Percentiles rank a stretch among this genome's conserved stretches.
Evolutionary conservation across 2,797 vertebrate genomes (phyloP).

Genomic region (Oryzias dopingdopingensis): DNA sequence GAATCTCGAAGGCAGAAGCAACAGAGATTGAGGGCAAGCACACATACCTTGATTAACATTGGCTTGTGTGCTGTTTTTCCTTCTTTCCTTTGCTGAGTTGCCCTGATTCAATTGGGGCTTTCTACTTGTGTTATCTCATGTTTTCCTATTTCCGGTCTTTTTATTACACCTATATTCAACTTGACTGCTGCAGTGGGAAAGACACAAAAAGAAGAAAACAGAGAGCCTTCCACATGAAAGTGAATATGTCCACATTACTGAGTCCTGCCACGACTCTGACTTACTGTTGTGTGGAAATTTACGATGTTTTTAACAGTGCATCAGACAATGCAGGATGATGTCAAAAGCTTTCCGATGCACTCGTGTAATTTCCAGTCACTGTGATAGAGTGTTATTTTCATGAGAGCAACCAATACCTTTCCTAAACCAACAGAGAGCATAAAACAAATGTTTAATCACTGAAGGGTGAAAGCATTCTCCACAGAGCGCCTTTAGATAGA

Average conservation of each 20-base stretch:
- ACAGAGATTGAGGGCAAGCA: slow-evolving; percentile 67
- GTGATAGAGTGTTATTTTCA: slow-evolving; percentile 30
- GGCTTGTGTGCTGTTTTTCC: slow-evolving; percentile 32
- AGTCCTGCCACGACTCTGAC: slow-evolving; percentile 16
- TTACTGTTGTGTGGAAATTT: slow-evolving; percentile 22
- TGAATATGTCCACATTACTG: slow-evolving; percentile 7
- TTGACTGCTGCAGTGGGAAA: background rate
- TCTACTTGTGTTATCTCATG: slow-evolving; percentile 9
- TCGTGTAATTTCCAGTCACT: slow-evolving; percentile 19
- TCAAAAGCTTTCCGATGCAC: slow-evolving; percentile 25
- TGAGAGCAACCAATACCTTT: slow-evolving; percentile 32
- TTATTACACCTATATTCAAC: slow-evolving; percentile 4
- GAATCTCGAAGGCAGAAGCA: slow-evolving; percentile 48
- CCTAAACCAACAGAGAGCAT: slow-evolving; percentile 29
- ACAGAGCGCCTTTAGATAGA: slow-evolving; percentile 31
- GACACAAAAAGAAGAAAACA: slow-evolving; percentile 2
- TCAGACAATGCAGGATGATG: slow-evolving; percentile 32
- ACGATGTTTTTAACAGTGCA: slow-evolving; percentile 30
- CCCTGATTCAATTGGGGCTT: slow-evolving; percentile 21
- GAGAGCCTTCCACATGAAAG: background rate
- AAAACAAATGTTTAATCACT: slow-evolving; percentile 47
- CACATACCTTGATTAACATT: slow-evolving; percentile 68
- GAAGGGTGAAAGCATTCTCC: slow-evolving; percentile 29
- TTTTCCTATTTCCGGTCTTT: slow-evolving; percentile 11
- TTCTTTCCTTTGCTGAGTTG: slow-evolving; percentile 4